Evolutionary conservation across 2,888 invertebrate genomes (phyloP).

Genomic region (Tetheella fluctuosa): DNA sequence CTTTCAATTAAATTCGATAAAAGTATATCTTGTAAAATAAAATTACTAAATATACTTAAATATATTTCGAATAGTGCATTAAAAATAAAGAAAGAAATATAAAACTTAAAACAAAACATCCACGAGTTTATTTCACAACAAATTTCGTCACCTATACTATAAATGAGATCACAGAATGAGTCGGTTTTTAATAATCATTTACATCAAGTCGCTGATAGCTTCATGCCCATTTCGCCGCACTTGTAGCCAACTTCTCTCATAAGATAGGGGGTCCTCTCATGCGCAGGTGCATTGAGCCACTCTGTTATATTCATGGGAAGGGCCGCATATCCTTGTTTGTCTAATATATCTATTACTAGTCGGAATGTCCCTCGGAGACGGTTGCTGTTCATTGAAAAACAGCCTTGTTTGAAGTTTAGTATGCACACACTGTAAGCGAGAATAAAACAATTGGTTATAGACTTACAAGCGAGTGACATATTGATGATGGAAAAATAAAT

Average conservation of each 20-base stretch:
- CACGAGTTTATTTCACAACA: conserved; percentile 11
- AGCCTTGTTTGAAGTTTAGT: conserved; percentile 76
- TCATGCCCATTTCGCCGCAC: conserved; percentile 79
- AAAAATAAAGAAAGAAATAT: not conserved
- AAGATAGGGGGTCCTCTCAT: conserved; percentile 86
- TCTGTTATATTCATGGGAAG: conserved; percentile 79
- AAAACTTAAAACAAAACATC: not conserved
- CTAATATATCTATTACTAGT: conserved; percentile 82
- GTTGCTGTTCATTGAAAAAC: conserved; percentile 85
- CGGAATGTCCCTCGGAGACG: conserved; percentile 80
- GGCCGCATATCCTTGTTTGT: conserved; percentile 81
- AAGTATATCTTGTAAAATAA: not conserved
- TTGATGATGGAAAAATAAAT: too few species aligned
- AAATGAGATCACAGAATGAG: conserved; percentile 22
- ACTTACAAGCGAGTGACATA: too few species aligned
- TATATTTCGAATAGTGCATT: not conserved
- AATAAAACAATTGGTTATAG: conserved; percentile 19
- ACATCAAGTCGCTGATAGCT: conserved; percentile 57
- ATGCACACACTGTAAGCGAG: conserved; percentile 83
- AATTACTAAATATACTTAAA: not conserved
- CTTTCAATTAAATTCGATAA: too few species aligned
- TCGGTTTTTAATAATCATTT: not conserved
- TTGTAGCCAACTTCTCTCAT: conserved; percentile 79
- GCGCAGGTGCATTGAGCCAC: conserved; percentile 81
- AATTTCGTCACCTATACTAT: conserved; percentile 15